Conservation (phyloP, 2,113 vertebrate species). For the Anthoscopus minutus region DNA sequence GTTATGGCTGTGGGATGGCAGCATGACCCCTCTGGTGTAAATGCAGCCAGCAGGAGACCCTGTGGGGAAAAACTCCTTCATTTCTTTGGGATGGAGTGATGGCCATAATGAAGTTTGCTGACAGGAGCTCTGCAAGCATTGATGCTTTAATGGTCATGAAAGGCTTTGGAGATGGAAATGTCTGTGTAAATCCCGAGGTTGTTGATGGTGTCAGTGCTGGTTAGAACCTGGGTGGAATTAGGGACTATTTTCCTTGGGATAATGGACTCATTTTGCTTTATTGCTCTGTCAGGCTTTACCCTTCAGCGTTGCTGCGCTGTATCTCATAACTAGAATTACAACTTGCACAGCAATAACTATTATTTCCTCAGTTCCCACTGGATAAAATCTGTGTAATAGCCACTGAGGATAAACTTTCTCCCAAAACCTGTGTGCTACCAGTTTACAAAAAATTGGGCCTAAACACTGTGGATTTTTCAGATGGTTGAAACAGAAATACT, state of each 20-base stretch:
- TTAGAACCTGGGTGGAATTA: background rate
- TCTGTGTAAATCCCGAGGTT: background rate
- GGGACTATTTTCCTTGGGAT: background rate
- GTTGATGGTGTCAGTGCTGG: background rate
- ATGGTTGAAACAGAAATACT: background rate
- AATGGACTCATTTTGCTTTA: background rate
- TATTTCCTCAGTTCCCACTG: background rate
- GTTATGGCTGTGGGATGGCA: fast-evolving
- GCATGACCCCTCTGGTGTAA: fast-evolving
- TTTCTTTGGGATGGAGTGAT: background rate
- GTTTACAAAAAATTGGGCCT: background rate
- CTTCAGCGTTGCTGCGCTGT: background rate
- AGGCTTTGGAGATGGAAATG: background rate
- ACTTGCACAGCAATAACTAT: background rate
- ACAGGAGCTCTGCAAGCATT: fast-evolving
- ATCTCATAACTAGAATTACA: background rate
- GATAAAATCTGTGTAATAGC: background rate
- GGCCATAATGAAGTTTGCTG: background rate
- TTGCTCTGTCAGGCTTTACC: background rate
- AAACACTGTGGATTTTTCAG: background rate
- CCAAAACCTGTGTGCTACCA: background rate
- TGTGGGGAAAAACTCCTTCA: fast-evolving
- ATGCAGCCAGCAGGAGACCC: background rate
- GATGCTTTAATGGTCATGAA: background rate
- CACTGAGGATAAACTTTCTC: background rate